Conservation (phyloP, 64 coral and sea anemone species). For the Trachythela sp. region DNA sequence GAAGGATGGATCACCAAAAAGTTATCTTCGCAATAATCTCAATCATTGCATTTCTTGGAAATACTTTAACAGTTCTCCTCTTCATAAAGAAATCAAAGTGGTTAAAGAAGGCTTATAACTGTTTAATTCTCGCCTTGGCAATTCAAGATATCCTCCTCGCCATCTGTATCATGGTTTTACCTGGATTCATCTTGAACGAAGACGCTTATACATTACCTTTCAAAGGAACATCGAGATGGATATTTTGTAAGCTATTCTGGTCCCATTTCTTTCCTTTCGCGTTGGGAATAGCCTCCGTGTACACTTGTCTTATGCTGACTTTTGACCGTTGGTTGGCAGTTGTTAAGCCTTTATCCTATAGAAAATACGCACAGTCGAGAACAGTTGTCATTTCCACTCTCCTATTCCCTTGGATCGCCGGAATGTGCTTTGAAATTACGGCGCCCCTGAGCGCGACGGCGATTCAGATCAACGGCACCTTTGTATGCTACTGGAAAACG, state of each 20-base stretch:
- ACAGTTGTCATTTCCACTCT: background rate
- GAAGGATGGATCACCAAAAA: background rate
- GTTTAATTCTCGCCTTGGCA: slow-evolving; percentile 42
- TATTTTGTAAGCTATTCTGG: slow-evolving; percentile 51
- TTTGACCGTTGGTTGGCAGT: slow-evolving; percentile 33
- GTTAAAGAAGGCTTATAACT: slow-evolving; percentile 37
- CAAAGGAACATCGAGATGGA: background rate
- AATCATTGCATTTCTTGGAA: slow-evolving; percentile 45
- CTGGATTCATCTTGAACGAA: slow-evolving; percentile 16
- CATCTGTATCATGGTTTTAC: slow-evolving; percentile 29
- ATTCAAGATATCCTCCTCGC: slow-evolving; percentile 42
- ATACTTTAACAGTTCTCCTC: slow-evolving; percentile 6
- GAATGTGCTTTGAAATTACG: background rate
- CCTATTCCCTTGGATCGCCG: background rate
- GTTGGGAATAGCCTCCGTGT: slow-evolving; percentile 35
- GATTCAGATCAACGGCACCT: background rate
- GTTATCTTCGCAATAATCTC: slow-evolving; percentile 30
- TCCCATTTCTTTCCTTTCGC: slow-evolving; percentile 24
- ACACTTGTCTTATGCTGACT: slow-evolving; percentile 29
- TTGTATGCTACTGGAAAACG: background rate
- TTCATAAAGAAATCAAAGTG: slow-evolving; percentile 18
- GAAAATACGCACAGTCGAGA: background rate
- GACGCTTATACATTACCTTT: slow-evolving; percentile 18
- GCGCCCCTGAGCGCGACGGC: background rate
- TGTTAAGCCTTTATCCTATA: background rate